Base-by-base conservation (phyloP, 64 coral and sea anemone species). In the Dendronephthya gigantea region DNA sequence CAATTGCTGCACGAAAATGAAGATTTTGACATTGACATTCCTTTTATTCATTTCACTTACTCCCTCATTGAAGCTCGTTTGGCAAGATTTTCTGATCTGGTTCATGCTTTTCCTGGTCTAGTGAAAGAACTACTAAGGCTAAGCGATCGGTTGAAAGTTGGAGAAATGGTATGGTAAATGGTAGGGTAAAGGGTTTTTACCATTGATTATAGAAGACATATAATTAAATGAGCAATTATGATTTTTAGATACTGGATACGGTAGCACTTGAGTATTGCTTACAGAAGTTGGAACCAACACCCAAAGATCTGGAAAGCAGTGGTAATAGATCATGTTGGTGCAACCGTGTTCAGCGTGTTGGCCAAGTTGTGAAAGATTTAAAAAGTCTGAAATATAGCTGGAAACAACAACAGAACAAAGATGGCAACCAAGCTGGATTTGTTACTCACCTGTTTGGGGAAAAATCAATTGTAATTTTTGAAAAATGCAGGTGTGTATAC, bases 231-330 rank as follows among this genome's bases (percentile, higher is more conserved):
- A n/a, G n/a, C n/a, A n/a, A n/a, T n/a, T n/a, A n/a, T n/a, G n/a
- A 25, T 14, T 50, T 59, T 50, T 74, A 89, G 88, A 68, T 84
- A 0, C 23, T 90, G 40, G 88, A 90, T 84, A 83, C 27, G 4
- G 88, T 84, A 10, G 88, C 88, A 30, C 39, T 90, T 25, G 40
- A 90, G 5, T 84, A 58, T 83, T 90, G 88, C 83, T 68, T 90
- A 33, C 7, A 40, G 17, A 48, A 72, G 49, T 28, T 90, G 41
- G 40, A 43, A 19, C 87, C 87, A 23, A 56, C 17, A 39, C 70
- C 51, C 37, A 48, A 40, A 14, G 75, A 88, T 36, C 37, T 88
- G 0, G 74, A 82, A 16, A 51, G 82, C 33, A n/a, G 30, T 39
- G 45, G 51, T 22, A 34, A 19, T 50, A 81, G 74, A 39, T 47